phyloP scores from a whole-genome alignment of 2,888 invertebrate species.

The Latheticus oryzae region DNA sequence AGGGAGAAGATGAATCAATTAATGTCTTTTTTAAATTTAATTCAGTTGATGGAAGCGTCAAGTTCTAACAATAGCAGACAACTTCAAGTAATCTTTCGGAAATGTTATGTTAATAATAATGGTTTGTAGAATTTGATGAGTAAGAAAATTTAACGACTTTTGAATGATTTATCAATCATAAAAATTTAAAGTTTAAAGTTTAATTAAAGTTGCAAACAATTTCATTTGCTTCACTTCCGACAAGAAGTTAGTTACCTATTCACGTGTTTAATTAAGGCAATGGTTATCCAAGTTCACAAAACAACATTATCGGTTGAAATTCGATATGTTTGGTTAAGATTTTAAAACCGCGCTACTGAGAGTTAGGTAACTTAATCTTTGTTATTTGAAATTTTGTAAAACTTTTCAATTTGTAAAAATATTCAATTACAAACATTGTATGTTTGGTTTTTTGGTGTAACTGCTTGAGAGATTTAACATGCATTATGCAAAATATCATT shows the following conservation, averaged over 20 bases:
- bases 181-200: not conserved
- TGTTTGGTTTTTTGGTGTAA: too few relatives aligned
- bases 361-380: slow-evolving; percentile 22
- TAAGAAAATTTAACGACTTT: slow-evolving; percentile 31
- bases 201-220: not conserved
- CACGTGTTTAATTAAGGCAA: too few relatives aligned
- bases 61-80: slow-evolving; percentile 2
- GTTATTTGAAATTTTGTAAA: too few relatives aligned
- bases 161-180: slow-evolving; percentile 8
- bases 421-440: too few relatives aligned
- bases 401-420: too few relatives aligned
- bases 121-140: slow-evolving; percentile 17
- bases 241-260: too few relatives aligned
- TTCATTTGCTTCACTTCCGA: too few relatives aligned
- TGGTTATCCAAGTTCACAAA: too few relatives aligned
- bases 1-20: slow-evolving; percentile 23
- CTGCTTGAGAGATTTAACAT: slow-evolving; percentile 11
- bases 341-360: slow-evolving; percentile 13
- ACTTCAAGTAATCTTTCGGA: slow-evolving; percentile 1
- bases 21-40: slow-evolving; percentile 14
- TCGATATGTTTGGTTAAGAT: slow-evolving; percentile 18
- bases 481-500: slow-evolving; percentile 20
- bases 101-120: slow-evolving; percentile 13
- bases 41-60: slow-evolving; percentile 13
- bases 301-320: slow-evolving; percentile 1